phyloP scores from a whole-genome alignment of 2,797 vertebrate species.

The Muraenolepis orangiensis region DNA sequence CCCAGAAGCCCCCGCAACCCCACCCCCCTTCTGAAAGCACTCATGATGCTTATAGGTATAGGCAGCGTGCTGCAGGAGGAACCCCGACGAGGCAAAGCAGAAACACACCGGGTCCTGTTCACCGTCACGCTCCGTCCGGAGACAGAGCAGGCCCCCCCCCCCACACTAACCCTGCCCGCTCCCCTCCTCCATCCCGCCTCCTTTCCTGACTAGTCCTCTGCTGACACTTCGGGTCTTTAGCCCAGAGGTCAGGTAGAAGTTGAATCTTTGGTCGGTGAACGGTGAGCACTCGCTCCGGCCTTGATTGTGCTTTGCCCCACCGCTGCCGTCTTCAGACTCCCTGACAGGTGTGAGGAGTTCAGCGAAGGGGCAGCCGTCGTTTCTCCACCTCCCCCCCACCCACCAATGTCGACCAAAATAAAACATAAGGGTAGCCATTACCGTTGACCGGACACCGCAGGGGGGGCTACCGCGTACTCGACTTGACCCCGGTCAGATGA shows the following conservation, averaged over 20 bases:
- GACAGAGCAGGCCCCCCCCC: constrained; percentile 39
- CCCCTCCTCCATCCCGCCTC: background rate
- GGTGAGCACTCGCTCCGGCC: constrained; percentile 16
- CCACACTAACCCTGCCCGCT: background rate
- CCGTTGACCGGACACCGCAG: too few species aligned
- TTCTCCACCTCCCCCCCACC: background rate
- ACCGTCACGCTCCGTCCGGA: constrained; percentile 38
- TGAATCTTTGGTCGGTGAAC: constrained; percentile 25
- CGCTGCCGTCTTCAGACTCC: constrained; percentile 28
- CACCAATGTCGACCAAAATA: background rate
- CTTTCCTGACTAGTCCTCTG: constrained; percentile 42
- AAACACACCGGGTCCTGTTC: constrained; percentile 40
- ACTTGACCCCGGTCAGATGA: background rate
- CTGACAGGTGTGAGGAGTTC: constrained; percentile 66
- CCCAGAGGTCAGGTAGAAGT: constrained; percentile 39
- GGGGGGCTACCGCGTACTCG: too few species aligned
- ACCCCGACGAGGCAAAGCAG: constrained; percentile 29
- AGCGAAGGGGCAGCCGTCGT: constrained; percentile 55
- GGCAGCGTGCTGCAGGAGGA: constrained; percentile 34
- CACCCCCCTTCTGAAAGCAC: constrained; percentile 33
- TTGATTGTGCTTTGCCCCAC: constrained; percentile 38
- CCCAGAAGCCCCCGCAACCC: too few species aligned
- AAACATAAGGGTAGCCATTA: background rate
- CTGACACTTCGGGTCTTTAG: constrained; percentile 40
- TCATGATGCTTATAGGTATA: constrained; percentile 29